Conservation (phyloP, 2,113 vertebrate species). For the Psammodynastes pulverulentus region DNA sequence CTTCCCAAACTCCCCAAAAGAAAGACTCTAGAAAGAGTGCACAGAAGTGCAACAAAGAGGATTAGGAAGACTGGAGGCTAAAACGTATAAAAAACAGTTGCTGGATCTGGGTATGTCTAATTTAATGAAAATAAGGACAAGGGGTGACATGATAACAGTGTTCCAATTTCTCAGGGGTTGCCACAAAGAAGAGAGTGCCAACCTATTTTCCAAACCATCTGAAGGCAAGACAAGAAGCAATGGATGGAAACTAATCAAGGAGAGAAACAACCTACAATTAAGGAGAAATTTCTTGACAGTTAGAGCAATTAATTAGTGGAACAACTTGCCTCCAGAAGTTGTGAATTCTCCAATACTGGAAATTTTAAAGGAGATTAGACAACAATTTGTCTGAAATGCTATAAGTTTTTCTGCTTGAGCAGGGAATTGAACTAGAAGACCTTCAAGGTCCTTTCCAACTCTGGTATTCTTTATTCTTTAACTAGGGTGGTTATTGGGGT, state of each 20-base stretch:
- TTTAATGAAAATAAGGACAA: neutral
- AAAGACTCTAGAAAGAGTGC: neutral
- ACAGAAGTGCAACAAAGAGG: neutral
- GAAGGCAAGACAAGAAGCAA: neutral
- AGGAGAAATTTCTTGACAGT: no score
- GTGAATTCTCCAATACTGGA: neutral
- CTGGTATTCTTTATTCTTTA: neutral
- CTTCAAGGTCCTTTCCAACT: neutral
- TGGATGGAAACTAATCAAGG: no score
- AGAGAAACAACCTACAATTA: no score
- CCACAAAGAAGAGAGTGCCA: neutral
- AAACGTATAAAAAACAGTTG: neutral
- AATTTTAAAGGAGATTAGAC: neutral
- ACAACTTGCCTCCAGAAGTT: no score
- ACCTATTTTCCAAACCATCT: neutral
- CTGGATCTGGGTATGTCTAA: neutral
- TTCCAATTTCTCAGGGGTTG: neutral
- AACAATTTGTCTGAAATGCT: no score
- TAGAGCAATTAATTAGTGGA: no score
- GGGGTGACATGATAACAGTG: neutral
- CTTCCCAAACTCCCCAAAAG: neutral
- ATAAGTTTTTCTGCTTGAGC: neutral
- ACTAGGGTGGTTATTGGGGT: neutral
- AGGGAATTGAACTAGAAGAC: neutral
- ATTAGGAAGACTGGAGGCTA: neutral